phyloP scores from a whole-genome alignment of 2,888 invertebrate species.

The Ochlodes sylvanus region DNA sequence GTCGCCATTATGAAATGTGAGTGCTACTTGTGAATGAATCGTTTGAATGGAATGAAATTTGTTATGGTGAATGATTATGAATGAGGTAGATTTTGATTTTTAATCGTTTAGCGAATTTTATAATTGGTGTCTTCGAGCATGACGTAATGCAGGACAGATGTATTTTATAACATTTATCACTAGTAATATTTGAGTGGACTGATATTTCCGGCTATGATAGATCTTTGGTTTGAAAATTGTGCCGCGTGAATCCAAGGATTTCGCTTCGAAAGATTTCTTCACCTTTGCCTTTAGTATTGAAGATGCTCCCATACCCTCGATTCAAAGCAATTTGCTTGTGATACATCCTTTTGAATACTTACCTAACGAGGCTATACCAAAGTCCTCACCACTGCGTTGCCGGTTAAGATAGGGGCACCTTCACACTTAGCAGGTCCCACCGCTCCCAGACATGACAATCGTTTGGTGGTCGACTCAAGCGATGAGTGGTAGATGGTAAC shows the following conservation, averaged over 20 bases:
- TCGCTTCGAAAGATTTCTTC: too few relatives aligned
- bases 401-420: too few relatives aligned
- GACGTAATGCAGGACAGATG: slow-evolving; percentile 29
- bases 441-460: too few relatives aligned
- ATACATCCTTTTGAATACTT: too few relatives aligned
- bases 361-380: too few relatives aligned
- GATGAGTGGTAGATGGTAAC: too few relatives aligned
- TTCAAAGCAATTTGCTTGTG: too few relatives aligned
- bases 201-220: slow-evolving; percentile 6
- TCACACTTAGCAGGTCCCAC: too few relatives aligned
- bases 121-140: slow-evolving; percentile 34
- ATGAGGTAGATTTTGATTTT: slow-evolving; percentile 46
- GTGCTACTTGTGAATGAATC: slow-evolving; percentile 67
- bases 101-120: slow-evolving; percentile 45
- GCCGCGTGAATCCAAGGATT: background rate
- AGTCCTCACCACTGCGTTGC: too few relatives aligned
- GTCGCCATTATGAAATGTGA: slow-evolving; percentile 57
- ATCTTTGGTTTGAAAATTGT: background rate
- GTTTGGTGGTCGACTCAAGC: too few relatives aligned
- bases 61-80: slow-evolving; percentile 70
- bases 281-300: too few relatives aligned
- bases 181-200: slow-evolving; percentile 3
- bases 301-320: too few relatives aligned
- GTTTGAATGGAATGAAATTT: slow-evolving; percentile 61
- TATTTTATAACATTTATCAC: slow-evolving; percentile 18